Evolutionary conservation across 2,888 invertebrate species (phyloP).

Genomic region (Pteria penguin): DNA sequence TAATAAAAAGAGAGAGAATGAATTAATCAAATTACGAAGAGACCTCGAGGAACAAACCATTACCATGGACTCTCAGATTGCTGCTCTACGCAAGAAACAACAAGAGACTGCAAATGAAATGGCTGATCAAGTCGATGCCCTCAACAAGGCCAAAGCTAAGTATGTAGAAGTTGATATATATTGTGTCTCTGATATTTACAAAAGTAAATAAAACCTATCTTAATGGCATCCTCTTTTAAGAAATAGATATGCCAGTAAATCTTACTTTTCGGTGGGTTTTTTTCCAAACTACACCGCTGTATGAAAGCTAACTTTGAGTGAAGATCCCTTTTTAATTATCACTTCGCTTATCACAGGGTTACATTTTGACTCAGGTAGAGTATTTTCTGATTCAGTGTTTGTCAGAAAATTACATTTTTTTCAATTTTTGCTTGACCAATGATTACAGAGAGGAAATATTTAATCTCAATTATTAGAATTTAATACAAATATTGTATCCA

Average conservation of each 20-base stretch:
- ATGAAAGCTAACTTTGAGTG: too few species aligned
- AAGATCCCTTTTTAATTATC: too few species aligned
- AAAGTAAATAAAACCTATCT: too few species aligned
- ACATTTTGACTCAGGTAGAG: too few species aligned
- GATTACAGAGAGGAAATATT: too few species aligned
- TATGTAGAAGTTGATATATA: slow-evolving; percentile 78
- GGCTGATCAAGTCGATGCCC: slow-evolving; percentile 99
- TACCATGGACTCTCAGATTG: slow-evolving; percentile 97
- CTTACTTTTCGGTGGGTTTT: neutral
- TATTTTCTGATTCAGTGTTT: too few species aligned
- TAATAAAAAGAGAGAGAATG: slow-evolving; percentile 99
- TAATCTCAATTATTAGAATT: too few species aligned
- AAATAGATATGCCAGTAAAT: neutral
- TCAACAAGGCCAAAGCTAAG: slow-evolving; percentile 99
- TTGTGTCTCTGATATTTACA: neutral
- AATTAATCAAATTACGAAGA: slow-evolving; percentile 96
- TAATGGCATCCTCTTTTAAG: neutral
- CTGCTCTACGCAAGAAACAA: slow-evolving; percentile 99
- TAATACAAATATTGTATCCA: too few species aligned
- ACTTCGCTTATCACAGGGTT: too few species aligned
- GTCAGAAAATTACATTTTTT: too few species aligned
- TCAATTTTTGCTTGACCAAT: too few species aligned
- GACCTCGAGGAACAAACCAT: slow-evolving; percentile 99
- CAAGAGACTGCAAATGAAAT: slow-evolving; percentile 99
- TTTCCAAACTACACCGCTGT: too few species aligned